These are phyloP conservation scores for Vesta saturnalis DNA, from an alignment of 2,888 invertebrate species.

Conservation along the genomic window DNA sequence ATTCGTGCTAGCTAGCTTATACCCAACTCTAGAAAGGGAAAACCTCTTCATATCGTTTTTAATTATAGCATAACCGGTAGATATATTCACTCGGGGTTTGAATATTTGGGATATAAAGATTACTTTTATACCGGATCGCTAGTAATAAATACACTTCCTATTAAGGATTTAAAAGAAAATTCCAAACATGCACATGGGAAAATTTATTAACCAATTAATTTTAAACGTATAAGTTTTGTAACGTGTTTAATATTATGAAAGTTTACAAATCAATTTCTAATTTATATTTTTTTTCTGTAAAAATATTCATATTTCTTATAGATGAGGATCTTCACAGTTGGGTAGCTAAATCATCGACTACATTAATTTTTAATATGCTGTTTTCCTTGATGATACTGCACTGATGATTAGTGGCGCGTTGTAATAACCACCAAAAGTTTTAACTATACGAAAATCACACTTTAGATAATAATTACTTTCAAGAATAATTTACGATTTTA, in stretches of 20 bases:
- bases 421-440: too few relatives aligned
- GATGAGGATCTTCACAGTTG: background rate
- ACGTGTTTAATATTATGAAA: slow-evolving; percentile 9
- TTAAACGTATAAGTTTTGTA: slow-evolving; percentile 28
- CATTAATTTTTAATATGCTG: too few relatives aligned
- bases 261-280: background rate
- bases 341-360: background rate
- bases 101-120: slow-evolving; percentile 16
- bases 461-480: too few relatives aligned
- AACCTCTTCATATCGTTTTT: slow-evolving; percentile 23
- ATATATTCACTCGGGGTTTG: slow-evolving; percentile 14
- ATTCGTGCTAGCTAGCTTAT: slow-evolving; percentile 17
- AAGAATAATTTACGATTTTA: too few relatives aligned
- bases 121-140: slow-evolving; percentile 9
- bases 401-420: too few relatives aligned
- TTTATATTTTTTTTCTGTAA: slow-evolving; percentile 1
- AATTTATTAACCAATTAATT: slow-evolving; percentile 45
- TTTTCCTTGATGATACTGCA: background rate
- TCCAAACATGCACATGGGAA: slow-evolving; percentile 37
- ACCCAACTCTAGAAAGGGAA: slow-evolving; percentile 13
- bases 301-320: background rate
- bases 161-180: slow-evolving; percentile 30
- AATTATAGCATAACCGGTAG: slow-evolving; percentile 2
- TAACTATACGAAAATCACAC: too few relatives aligned
- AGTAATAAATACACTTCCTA: slow-evolving; percentile 14